Conservation (phyloP, 2,888 invertebrate genomes). For the Melinopterus prodromus region DNA sequence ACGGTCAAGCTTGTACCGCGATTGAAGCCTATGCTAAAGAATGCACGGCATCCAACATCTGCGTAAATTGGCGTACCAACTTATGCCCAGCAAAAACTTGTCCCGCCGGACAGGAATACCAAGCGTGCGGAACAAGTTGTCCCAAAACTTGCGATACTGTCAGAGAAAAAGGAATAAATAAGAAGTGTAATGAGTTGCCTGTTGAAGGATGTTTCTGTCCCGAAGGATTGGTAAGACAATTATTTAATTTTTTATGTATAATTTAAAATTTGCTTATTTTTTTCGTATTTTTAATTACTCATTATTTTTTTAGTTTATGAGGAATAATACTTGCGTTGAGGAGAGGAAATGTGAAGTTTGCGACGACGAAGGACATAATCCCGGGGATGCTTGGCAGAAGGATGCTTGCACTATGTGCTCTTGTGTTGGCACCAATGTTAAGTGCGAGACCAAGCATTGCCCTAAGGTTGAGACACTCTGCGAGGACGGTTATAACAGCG, state of each 20-base stretch:
- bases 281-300: background rate
- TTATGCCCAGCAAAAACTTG: slow-evolving; percentile 74
- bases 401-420: slow-evolving; percentile 79
- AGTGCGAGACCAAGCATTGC: slow-evolving; percentile 71
- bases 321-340: slow-evolving; percentile 77
- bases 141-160: slow-evolving; percentile 72
- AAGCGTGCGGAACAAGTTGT: slow-evolving; percentile 69
- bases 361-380: slow-evolving; percentile 74
- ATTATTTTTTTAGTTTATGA: slow-evolving; percentile 65
- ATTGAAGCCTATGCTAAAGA: slow-evolving; percentile 78
- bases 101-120: slow-evolving; percentile 61
- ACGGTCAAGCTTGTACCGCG: slow-evolving; percentile 68
- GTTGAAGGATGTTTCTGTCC: slow-evolving; percentile 90
- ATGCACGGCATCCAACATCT: slow-evolving; percentile 75
- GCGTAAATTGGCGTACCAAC: slow-evolving; percentile 74
- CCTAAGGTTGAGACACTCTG: slow-evolving; percentile 67
- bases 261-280: slow-evolving; percentile 14
- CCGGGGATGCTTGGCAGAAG: slow-evolving; percentile 73
- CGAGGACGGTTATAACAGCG: slow-evolving; percentile 66
- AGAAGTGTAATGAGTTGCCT: slow-evolving; percentile 46
- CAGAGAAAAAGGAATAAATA: slow-evolving; percentile 55
- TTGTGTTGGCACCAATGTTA: slow-evolving; percentile 69
- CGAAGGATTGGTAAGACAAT: slow-evolving; percentile 66
- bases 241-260: background rate
- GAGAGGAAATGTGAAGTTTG: slow-evolving; percentile 75